Conservation (phyloP, 2,888 invertebrate genomes). For the Lycaena phlaeas region DNA sequence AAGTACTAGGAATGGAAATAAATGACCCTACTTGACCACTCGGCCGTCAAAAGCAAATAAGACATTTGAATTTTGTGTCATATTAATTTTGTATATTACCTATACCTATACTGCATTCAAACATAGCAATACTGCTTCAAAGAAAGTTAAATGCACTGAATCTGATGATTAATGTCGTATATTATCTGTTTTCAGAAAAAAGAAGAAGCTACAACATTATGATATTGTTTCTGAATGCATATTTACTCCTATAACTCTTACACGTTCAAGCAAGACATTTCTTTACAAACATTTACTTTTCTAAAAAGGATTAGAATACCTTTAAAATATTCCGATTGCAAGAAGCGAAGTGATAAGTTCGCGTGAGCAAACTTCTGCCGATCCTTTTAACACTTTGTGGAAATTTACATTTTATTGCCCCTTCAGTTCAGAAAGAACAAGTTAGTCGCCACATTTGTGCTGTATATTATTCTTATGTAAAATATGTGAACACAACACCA, state of each 20-base stretch:
- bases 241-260: neutral
- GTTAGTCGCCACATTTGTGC: conserved; percentile 8
- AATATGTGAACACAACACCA: neutral
- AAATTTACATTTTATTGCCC: conserved; percentile 13
- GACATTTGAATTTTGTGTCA: no score
- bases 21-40: no score
- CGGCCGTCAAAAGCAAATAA: no score
- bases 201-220: no score
- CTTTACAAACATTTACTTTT: neutral
- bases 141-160: no score
- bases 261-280: neutral
- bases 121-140: no score
- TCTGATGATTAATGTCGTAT: no score
- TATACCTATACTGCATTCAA: no score
- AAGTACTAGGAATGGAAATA: no score
- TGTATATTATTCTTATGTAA: neutral
- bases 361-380: conserved; percentile 8
- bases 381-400: conserved; percentile 13
- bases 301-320: conserved; percentile 1
- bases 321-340: conserved; percentile 10
- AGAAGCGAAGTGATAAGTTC: conserved; percentile 10
- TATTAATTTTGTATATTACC: no score
- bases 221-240: neutral
- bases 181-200: no score
- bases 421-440: conserved; percentile 4